These are phyloP conservation scores for Rhamnusium bicolor DNA, from an alignment of 2,888 invertebrate genomes.

Conservation along the genomic window DNA sequence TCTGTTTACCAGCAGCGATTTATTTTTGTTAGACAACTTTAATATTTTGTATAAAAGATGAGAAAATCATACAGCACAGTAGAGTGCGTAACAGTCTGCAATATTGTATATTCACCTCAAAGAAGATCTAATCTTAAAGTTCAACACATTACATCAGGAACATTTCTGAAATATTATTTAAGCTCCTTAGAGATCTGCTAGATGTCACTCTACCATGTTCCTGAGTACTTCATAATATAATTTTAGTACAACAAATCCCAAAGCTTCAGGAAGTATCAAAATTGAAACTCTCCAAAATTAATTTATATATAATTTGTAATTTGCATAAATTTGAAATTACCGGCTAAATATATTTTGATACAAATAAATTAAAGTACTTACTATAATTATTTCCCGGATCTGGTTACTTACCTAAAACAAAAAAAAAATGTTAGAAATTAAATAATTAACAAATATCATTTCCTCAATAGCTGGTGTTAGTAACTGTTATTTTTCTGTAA, in stretches of 20 bases:
- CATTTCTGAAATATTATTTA: neutral
- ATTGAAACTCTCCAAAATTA: neutral
- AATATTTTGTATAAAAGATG: constrained; percentile 1
- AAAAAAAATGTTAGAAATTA: neutral
- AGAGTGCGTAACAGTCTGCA: neutral
- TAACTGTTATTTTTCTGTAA: no score
- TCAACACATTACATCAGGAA: neutral
- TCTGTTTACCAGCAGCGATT: neutral
- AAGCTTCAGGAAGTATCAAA: neutral
- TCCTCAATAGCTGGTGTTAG: no score
- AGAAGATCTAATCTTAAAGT: neutral
- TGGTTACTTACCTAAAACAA: constrained; percentile 5
- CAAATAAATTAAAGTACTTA: neutral
- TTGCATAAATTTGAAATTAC: neutral
- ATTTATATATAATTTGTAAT: neutral
- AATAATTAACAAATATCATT: no score
- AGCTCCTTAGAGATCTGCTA: constrained; percentile 8
- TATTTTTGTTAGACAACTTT: neutral
- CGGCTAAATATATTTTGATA: neutral
- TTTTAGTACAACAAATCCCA: constrained; percentile 15
- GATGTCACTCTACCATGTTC: neutral
- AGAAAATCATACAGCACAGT: neutral
- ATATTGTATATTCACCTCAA: neutral
- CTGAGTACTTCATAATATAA: neutral
- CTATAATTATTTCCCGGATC: neutral